Evolutionary conservation across 2,113 vertebrate genomes (phyloP).

Genomic region (Tor tambroides): DNA sequence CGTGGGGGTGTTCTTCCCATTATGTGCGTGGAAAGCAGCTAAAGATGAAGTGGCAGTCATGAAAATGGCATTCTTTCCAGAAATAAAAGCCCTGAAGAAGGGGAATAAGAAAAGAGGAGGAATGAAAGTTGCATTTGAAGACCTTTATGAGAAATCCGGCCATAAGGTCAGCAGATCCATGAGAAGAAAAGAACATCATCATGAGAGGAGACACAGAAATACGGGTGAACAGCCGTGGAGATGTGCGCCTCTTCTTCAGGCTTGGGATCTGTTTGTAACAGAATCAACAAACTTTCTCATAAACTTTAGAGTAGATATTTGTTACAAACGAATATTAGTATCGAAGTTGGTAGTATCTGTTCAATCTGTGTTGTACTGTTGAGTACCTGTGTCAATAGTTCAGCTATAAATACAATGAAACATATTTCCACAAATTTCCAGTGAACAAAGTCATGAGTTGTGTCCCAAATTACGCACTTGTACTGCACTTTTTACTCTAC

Average conservation of each 20-base stretch:
- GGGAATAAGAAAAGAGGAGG: not conserved
- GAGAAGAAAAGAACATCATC: slow-evolving; percentile 18
- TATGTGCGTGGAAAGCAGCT: slow-evolving; percentile 30
- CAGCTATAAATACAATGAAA: not conserved
- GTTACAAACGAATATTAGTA: too few relatives aligned
- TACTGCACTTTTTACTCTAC: too few relatives aligned
- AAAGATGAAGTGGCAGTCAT: slow-evolving; percentile 51
- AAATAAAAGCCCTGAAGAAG: slow-evolving; percentile 18
- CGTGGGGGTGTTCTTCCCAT: slow-evolving; percentile 37
- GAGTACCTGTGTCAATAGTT: not conserved
- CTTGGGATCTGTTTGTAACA: not conserved
- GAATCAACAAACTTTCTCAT: not conserved
- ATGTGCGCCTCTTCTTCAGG: not conserved
- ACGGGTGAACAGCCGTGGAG: not conserved
- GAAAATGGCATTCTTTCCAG: slow-evolving; percentile 46
- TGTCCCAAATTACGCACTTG: not conserved
- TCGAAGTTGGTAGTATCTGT: not conserved
- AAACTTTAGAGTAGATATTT: not conserved
- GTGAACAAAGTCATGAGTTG: not conserved
- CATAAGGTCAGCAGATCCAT: slow-evolving; percentile 25
- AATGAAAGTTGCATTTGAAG: slow-evolving; percentile 40
- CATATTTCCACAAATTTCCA: not conserved
- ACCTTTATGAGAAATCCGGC: slow-evolving; percentile 18
- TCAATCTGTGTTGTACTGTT: not conserved
- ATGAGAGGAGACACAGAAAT: not conserved